Evolutionary conservation across 2,113 vertebrate species (phyloP).

Genomic region (Mustela nigripes): DNA sequence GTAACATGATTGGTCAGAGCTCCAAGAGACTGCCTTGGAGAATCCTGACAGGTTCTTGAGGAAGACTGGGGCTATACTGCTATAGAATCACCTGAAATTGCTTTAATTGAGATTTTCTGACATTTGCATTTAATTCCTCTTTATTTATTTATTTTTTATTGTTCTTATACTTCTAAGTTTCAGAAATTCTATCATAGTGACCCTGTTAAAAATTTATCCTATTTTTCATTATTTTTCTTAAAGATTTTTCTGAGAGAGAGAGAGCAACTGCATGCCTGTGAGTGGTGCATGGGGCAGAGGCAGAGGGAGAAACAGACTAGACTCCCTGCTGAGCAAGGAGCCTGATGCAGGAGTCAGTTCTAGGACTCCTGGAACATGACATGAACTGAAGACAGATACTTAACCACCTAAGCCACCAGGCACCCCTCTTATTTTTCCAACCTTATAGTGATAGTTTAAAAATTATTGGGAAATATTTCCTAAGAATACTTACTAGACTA

Average conservation of each 20-base stretch:
- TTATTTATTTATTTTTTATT: neutral
- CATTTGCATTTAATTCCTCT: neutral
- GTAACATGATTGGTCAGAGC: neutral
- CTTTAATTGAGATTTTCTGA: neutral
- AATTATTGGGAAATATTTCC: conserved; percentile 38
- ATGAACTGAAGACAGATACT: neutral
- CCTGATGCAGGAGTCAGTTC: neutral
- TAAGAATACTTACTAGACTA: neutral
- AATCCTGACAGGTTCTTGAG: conserved; percentile 4
- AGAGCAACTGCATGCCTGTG: neutral
- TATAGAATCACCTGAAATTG: neutral
- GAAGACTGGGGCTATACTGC: neutral
- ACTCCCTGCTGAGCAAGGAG: neutral
- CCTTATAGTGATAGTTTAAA: neutral
- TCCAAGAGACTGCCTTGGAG: neutral
- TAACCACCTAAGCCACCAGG: neutral
- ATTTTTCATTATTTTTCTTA: neutral
- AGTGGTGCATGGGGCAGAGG: too few species aligned
- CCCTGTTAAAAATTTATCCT: neutral
- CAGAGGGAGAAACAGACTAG: neutral
- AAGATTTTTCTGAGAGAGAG: too few species aligned
- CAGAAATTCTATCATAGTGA: neutral
- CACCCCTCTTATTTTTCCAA: neutral
- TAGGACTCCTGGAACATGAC: neutral
- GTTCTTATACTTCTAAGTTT: conserved; percentile 25